phyloP scores from a whole-genome alignment of 2,888 invertebrate genomes.

The Diaprepes abbreviatus region DNA sequence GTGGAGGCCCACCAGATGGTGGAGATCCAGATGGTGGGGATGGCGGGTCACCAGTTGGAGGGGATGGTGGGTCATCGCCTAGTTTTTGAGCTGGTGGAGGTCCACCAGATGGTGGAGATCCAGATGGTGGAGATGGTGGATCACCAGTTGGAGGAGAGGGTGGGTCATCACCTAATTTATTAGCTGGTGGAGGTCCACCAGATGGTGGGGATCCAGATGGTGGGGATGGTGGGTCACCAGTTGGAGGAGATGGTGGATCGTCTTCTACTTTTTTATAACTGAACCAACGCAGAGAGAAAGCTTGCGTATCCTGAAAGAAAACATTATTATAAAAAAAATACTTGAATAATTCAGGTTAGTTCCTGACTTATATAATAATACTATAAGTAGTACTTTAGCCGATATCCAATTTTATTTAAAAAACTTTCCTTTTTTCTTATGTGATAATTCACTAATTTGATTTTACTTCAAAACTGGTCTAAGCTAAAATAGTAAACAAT shows the following conservation, averaged over 20 bases:
- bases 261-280: too few relatives aligned
- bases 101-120: background rate
- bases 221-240: constrained; percentile 20
- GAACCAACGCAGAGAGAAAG: too few relatives aligned
- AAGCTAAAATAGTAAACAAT: too few relatives aligned
- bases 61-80: constrained; percentile 34
- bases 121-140: constrained; percentile 45
- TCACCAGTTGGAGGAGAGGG: constrained; percentile 21
- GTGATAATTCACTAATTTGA: too few relatives aligned
- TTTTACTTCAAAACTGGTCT: too few relatives aligned
- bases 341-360: too few relatives aligned
- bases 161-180: constrained; percentile 30
- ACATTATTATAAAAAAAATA: too few relatives aligned
- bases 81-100: constrained; percentile 47
- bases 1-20: constrained; percentile 36
- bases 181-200: constrained; percentile 44
- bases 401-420: too few relatives aligned
- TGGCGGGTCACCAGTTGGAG: constrained; percentile 14
- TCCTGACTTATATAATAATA: too few relatives aligned
- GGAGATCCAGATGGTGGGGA: constrained; percentile 25
- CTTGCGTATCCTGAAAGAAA: too few relatives aligned
- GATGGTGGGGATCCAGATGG: constrained; percentile 27
- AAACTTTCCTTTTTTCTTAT: too few relatives aligned
- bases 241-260: constrained; percentile 10
- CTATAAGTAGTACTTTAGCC: too few relatives aligned